A percentile compares a stretch with the other conserved stretches of the same genome.
Conservation (phyloP, 2,113 vertebrate genomes). For the Psophia crepitans region DNA sequence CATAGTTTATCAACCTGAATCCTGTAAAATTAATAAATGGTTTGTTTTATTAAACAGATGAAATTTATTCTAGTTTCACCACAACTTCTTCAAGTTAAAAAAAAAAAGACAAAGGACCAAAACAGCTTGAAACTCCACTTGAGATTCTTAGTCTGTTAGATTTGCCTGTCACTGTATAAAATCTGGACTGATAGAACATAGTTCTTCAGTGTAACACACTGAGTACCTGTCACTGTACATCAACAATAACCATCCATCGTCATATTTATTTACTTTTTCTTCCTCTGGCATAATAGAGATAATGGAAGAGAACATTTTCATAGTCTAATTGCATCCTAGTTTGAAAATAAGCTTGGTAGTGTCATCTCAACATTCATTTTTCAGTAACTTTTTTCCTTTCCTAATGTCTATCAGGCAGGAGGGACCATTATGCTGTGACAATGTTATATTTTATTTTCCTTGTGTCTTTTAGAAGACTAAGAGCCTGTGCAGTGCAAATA, state of each 20-base stretch:
- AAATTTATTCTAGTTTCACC: neutral
- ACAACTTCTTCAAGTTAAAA: neutral
- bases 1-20: neutral
- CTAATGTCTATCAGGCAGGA: constrained; percentile 18
- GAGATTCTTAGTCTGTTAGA: neutral
- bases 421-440: constrained; percentile 14
- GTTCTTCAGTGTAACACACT: neutral
- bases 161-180: neutral
- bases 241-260: neutral
- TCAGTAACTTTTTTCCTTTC: neutral
- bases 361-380: neutral
- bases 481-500: neutral
- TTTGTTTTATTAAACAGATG: neutral
- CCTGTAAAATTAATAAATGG: neutral
- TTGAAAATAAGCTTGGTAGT: constrained; percentile 10
- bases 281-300: neutral
- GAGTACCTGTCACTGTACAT: neutral
- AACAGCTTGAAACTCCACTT: neutral
- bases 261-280: neutral
- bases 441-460: constrained; percentile 21
- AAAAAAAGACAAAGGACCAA: neutral
- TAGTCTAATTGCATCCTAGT: constrained; percentile 3
- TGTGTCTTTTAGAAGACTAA: neutral
- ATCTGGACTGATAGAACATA: neutral
- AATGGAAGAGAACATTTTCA: neutral